These are phyloP conservation scores for Rhegmatorhina hoffmannsi DNA, from an alignment of 2,113 vertebrate genomes.

Conservation along the genomic window DNA sequence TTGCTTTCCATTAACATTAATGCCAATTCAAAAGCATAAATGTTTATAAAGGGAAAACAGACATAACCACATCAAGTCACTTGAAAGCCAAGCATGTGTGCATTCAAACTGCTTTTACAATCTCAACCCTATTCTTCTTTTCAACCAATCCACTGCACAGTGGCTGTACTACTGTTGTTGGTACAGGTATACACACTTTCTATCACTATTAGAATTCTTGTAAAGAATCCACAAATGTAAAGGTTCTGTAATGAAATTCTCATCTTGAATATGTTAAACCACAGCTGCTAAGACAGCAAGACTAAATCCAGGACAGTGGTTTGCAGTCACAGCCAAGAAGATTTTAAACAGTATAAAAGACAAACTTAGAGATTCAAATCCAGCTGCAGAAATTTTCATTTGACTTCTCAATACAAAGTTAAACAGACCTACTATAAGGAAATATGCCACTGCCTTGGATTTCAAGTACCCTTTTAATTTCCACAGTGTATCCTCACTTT, in stretches of 20 bases:
- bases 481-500: background rate
- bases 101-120: background rate
- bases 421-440: background rate
- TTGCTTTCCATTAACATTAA: conserved; percentile 39
- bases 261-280: background rate
- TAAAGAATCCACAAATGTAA: background rate
- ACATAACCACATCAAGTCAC: background rate
- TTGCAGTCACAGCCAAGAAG: conserved; percentile 8
- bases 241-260: background rate
- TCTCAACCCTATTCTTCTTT: background rate
- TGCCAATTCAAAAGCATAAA: background rate
- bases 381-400: conserved; percentile 22
- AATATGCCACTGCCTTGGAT: background rate
- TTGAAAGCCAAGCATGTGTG: background rate
- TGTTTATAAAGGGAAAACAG: background rate
- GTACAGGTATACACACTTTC: background rate
- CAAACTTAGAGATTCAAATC: background rate
- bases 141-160: background rate
- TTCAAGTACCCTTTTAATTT: background rate
- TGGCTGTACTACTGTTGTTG: background rate
- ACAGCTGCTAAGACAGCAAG: background rate
- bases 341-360: conserved; percentile 14
- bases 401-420: background rate
- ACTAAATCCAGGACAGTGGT: background rate
- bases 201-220: background rate